phyloP scores from a whole-genome alignment of 2,113 vertebrate genomes.

The Bambusicola thoracicus region DNA sequence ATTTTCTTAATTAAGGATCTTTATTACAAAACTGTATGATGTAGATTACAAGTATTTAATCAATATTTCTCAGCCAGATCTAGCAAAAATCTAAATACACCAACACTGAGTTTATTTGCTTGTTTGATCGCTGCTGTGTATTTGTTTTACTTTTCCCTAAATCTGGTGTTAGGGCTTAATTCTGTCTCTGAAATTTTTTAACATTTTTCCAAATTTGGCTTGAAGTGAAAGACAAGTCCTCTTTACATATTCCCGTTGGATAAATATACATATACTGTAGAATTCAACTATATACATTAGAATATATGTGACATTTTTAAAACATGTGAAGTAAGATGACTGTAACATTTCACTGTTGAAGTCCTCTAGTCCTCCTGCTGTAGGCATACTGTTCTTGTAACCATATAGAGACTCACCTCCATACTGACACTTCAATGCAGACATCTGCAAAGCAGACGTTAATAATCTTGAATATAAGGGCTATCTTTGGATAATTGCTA shows the following conservation, averaged over 20 bases:
- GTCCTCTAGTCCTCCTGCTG: not conserved
- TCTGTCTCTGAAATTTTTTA: not conserved
- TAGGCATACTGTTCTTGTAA: not conserved
- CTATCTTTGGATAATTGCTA: not conserved
- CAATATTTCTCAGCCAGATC: not conserved
- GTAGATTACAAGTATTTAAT: not conserved
- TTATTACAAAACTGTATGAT: not conserved
- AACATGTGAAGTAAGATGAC: not conserved
- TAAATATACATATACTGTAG: not conserved
- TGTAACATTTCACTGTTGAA: not conserved
- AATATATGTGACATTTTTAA: not conserved
- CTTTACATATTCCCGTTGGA: not conserved
- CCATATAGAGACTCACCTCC: not conserved
- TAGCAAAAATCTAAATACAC: not conserved
- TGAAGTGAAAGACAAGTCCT: not conserved
- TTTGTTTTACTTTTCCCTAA: not conserved
- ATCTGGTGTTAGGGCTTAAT: not conserved
- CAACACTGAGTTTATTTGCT: too few species aligned
- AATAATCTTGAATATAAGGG: not conserved
- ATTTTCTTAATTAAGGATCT: not conserved
- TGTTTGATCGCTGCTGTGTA: too few species aligned
- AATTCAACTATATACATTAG: not conserved
- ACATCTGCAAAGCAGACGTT: not conserved
- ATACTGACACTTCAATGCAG: not conserved
- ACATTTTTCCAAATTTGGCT: not conserved